A percentile compares a stretch with the other conserved stretches of the same genome.
Evolutionary conservation across 2,113 vertebrate species (phyloP).

Genomic region (Pagrus major): DNA sequence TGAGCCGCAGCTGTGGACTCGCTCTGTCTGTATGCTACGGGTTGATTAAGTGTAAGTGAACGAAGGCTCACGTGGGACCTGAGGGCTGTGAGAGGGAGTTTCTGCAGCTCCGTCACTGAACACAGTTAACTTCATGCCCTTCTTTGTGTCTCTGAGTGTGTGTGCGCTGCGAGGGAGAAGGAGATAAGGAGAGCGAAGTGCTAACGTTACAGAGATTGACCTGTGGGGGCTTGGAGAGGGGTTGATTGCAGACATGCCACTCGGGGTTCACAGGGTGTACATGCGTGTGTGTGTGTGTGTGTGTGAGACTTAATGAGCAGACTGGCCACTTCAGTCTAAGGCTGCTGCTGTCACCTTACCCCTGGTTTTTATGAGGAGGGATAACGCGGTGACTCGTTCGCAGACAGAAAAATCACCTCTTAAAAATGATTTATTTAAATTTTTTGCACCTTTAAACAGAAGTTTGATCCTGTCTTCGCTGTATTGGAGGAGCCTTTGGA

Average conservation of each 20-base stretch:
- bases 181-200: slow-evolving; percentile 10
- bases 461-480: neutral
- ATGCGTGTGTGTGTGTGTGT: neutral
- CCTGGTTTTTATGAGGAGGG: slow-evolving; percentile 7
- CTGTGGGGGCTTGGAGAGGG: slow-evolving; percentile 25
- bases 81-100: neutral
- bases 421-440: slow-evolving; percentile 4
- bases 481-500: slow-evolving; percentile 14
- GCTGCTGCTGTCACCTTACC: slow-evolving; percentile 25
- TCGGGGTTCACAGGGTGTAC: slow-evolving; percentile 41
- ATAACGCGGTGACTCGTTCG: neutral
- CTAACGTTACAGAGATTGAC: slow-evolving; percentile 39
- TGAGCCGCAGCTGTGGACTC: slow-evolving; percentile 15
- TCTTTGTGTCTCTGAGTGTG: neutral
- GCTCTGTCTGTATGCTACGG: neutral
- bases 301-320: slow-evolving; percentile 40
- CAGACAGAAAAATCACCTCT: slow-evolving; percentile 1
- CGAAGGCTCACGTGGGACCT: neutral
- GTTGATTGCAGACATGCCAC: slow-evolving; percentile 41
- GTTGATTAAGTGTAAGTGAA: slow-evolving; percentile 16
- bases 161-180: too few species aligned
- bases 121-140: neutral
- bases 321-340: slow-evolving; percentile 7
- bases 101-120: neutral
- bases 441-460: neutral